Evolutionary conservation across 1,140 invertebrate species (phyloP), one percentile per base, ranked within the genome.

Genomic region (Rhyzopertha dominica): DNA sequence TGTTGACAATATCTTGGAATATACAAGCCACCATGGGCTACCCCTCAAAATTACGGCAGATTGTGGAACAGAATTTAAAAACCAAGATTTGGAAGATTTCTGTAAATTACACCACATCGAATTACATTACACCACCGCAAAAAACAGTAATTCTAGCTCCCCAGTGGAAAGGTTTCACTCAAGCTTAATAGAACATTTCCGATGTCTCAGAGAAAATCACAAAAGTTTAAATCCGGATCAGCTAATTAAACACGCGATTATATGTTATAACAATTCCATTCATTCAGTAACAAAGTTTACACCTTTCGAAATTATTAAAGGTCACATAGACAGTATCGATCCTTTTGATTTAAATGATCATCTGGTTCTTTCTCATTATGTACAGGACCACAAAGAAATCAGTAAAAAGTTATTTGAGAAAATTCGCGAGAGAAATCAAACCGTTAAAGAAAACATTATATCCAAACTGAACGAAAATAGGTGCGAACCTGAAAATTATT

Each of bases 141-240:
- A 51, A 46, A 52, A 47, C 40, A 52, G n/a, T 41, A 36, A 47
- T 25, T 47, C 35, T 16, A 58, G 56, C 42, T 32, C 37, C 5
- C 29, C 47, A 5, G 35, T 53, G 1, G 53, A 53, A 44, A 28
- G 47, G 36, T 47, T 58, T 20, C 55, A 58, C 28, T 53, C 47
- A 10, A 56, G 40, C 4, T 30, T 60, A 4, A 56, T 58, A 4
- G 55, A 60, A 58, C 41, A 47, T 44, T 39, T 41, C 50, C 22
- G 53, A 26, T 48, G 54, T 37, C 25, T 56, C 9, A 31, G 39
- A 12, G 26, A 43, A 9, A 30, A 36, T 26, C 13, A 47, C 8
- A 54, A 39, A 34, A 14, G 51, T 20, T 18, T 49, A 4, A 42
- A 3, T 38, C 18, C n/a, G 8, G 24, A 53, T 12, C 26, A 40